Conservation (phyloP, 2,113 vertebrate species). For the Mola mola region DNA sequence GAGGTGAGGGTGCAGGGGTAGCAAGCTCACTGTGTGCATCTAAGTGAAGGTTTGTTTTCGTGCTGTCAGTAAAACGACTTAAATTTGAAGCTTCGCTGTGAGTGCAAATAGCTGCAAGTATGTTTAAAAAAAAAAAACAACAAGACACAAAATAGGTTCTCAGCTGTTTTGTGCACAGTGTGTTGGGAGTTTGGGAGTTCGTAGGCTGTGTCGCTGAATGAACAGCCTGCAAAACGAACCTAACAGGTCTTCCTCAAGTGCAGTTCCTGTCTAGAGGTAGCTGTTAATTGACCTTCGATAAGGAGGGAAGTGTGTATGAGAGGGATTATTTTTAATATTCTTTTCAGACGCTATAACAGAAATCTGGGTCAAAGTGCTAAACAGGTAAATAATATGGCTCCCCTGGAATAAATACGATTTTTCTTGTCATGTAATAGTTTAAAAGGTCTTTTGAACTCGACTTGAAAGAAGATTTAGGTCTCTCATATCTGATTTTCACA, state of each 20-base stretch:
- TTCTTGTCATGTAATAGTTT: not conserved
- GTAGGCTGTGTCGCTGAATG: slow-evolving; percentile 9
- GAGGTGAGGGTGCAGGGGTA: slow-evolving; percentile 32
- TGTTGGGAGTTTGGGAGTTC: slow-evolving; percentile 18
- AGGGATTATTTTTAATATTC: no score
- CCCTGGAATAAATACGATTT: no score
- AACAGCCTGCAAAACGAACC: slow-evolving; percentile 41
- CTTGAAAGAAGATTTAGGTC: slow-evolving; percentile 26
- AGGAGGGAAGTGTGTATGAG: slow-evolving; percentile 10
- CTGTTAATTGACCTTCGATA: slow-evolving; percentile 48
- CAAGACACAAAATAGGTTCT: slow-evolving; percentile 23
- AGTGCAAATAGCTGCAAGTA: slow-evolving; percentile 70
- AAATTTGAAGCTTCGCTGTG: slow-evolving; percentile 44
- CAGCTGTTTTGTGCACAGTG: slow-evolving; percentile 12
- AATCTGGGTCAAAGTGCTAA: slow-evolving; percentile 30
- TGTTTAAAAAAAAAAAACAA: slow-evolving; percentile 12
- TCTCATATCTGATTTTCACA: slow-evolving; percentile 15
- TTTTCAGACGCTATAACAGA: no score
- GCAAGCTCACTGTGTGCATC: slow-evolving; percentile 32
- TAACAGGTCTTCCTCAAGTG: slow-evolving; percentile 45
- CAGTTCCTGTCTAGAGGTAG: slow-evolving; percentile 68
- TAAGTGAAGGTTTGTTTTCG: slow-evolving; percentile 7
- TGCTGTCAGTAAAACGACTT: slow-evolving; percentile 64
- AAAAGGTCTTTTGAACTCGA: not conserved
- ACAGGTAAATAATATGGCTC: no score